Evolutionary conservation across 1,140 invertebrate genomes (phyloP).

Genomic region (Coptotermes formosanus): DNA sequence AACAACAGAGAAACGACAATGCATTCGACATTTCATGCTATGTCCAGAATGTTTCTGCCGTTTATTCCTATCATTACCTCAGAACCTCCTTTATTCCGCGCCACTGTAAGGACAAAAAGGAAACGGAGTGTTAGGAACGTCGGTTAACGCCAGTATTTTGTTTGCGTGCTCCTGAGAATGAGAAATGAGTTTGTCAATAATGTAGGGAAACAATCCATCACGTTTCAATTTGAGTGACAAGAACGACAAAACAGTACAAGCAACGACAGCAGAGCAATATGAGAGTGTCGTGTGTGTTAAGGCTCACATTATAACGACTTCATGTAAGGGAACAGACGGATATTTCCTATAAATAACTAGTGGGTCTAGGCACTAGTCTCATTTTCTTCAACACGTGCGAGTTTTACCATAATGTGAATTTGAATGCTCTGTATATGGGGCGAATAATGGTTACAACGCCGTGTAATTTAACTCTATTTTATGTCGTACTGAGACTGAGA

Average conservation of each 20-base stretch:
- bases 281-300: background rate
- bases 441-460: no score
- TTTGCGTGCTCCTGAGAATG: slow-evolving; percentile 8
- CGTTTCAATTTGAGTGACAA: slow-evolving; percentile 5
- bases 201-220: slow-evolving; percentile 1
- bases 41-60: no score
- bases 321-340: background rate
- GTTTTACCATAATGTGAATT: no score
- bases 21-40: no score
- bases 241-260: background rate
- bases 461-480: no score
- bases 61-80: no score
- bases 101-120: background rate
- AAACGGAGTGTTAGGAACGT: background rate
- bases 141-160: background rate
- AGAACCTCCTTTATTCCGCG: no score
- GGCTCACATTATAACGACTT: background rate
- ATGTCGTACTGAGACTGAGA: no score
- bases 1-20: background rate
- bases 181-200: background rate
- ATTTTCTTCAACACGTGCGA: background rate
- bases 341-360: background rate
- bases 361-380: background rate
- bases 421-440: no score
- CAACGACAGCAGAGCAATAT: slow-evolving; percentile 6